Evolutionary conservation across 2,888 invertebrate species (phyloP).

Genomic region (Tenthredo livida): DNA sequence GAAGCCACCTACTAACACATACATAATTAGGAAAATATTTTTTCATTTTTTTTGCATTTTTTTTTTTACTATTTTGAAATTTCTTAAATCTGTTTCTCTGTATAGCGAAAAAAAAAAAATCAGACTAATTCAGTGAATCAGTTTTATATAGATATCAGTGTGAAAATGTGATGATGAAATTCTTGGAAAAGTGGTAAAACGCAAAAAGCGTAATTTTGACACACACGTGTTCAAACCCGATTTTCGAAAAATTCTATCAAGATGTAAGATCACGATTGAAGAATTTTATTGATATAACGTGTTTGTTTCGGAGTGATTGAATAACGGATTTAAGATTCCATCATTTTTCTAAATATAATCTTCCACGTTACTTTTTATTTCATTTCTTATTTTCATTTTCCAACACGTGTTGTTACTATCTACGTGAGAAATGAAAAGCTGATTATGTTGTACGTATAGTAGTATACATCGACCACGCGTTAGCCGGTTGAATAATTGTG

Average conservation of each 20-base stretch:
- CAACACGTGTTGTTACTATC: background rate
- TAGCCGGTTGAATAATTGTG: background rate
- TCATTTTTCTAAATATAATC: background rate
- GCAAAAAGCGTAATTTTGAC: background rate
- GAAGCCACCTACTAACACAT: background rate
- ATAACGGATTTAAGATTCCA: background rate
- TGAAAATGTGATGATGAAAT: background rate
- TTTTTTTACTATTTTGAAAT: background rate
- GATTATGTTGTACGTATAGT: background rate
- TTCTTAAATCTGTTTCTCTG: background rate
- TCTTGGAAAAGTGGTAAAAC: background rate
- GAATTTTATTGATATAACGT: background rate
- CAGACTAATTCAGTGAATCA: background rate
- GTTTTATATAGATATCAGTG: background rate
- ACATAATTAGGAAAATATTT: background rate
- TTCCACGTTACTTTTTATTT: background rate
- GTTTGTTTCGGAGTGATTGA: background rate
- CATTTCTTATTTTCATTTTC: background rate
- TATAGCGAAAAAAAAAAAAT: background rate
- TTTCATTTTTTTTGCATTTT: too few relatives aligned
- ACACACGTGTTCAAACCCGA: too few relatives aligned
- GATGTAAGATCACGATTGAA: background rate
- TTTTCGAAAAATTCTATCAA: too few relatives aligned
- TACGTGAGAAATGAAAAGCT: too few relatives aligned
- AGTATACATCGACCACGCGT: background rate